Base-by-base conservation (phyloP, 2,113 vertebrate species). In the Onychostoma macrolepis region DNA sequence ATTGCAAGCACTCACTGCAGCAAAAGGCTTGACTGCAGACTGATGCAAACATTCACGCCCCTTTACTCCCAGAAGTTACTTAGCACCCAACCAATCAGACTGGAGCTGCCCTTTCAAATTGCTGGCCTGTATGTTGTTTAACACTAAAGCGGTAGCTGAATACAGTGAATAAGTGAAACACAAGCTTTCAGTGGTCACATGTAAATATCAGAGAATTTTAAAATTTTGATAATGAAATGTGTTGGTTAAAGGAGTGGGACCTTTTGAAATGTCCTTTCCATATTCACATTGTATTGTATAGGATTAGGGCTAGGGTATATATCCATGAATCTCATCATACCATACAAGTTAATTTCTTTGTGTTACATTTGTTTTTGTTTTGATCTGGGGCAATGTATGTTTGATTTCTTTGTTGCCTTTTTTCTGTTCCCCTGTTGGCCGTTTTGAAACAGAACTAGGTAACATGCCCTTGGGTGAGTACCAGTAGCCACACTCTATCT, bases 361-460 rank as follows among this genome's bases (percentile, higher is more conserved):
- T 69, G 65, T 33, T 13, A 7, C 9, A 61, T 61, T 61, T 61
- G 56, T 1, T 38, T 72, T 75, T 75, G 45, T 13, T 76, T 89
- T 87, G 10, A 6, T 48, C 78, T 92, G 92, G 91, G 94, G 95
- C 95, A 93, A 94, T 94, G 93, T 95, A 91, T 95, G 97, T 93
- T 97, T 98, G 95, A 97, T 98, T 96, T 95, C 94, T 96, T 94
- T 97, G 92, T 97, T 95, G 95, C 96, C 48, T 92, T 91, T 92
- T 96, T 97, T 97, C 88, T 95, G 96, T 96, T 91, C 93, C 86
- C 78, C 63, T 94, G 92, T 97, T 96, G 94, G 94, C 94, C 89
- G 94, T 95, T 93, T 95, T 96, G 96, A 95, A 92, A 93, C 97
- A 99, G 98, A 98, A 95, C 97, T 99, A 97, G 97, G 97, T 98